These are phyloP conservation scores for Heterochromis multidens DNA, from an alignment of 2,113 vertebrate genomes.

Conservation along the genomic window DNA sequence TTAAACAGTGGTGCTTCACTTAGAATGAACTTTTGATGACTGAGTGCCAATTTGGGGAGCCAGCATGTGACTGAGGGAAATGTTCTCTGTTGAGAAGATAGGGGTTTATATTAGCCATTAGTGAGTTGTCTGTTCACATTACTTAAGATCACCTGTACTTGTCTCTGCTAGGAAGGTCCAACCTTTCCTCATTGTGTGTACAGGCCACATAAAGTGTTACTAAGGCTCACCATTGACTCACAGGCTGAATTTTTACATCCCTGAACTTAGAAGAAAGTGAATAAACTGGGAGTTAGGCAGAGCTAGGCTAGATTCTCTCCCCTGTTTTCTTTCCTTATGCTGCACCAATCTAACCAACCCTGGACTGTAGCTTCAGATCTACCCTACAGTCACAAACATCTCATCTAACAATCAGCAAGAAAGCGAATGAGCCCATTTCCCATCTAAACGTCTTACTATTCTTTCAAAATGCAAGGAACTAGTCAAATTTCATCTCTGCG, in stretches of 20 bases:
- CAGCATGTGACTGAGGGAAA: background rate
- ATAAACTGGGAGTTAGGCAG: background rate
- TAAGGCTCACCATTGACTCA: background rate
- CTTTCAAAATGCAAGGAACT: background rate
- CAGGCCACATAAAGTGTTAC: background rate
- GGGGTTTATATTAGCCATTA: background rate
- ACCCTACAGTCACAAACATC: background rate
- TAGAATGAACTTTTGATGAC: background rate
- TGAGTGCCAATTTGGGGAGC: background rate
- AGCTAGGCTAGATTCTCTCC: background rate
- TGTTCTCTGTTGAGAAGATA: background rate
- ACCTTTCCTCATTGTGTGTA: background rate
- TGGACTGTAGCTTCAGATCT: background rate
- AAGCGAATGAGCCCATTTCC: background rate
- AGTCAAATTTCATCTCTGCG: background rate
- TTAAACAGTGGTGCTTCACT: background rate
- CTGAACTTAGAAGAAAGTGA: background rate
- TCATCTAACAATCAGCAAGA: background rate
- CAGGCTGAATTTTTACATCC: background rate
- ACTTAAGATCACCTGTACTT: background rate
- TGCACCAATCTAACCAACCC: background rate
- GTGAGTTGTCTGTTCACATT: background rate
- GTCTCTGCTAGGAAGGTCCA: background rate
- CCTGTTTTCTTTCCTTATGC: background rate
- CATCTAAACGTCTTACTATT: background rate